Evolutionary conservation across 2,888 invertebrate species (phyloP).

Genomic region (Pammene fasciana): DNA sequence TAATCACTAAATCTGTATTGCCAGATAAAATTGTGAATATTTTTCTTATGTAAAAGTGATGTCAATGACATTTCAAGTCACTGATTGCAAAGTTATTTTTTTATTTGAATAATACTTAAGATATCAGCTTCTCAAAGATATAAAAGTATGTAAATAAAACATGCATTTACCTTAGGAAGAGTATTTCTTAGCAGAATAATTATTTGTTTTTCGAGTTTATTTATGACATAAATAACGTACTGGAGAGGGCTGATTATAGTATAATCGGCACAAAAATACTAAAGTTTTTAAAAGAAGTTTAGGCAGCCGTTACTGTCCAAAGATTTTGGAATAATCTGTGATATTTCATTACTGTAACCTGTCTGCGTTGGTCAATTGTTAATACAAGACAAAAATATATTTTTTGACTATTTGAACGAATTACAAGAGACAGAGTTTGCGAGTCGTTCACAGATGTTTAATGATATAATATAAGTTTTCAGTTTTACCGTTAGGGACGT

Average conservation of each 20-base stretch:
- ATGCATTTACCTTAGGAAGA: slow-evolving; percentile 70
- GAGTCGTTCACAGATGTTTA: slow-evolving; percentile 78
- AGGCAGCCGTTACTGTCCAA: slow-evolving; percentile 81
- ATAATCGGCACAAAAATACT: slow-evolving; percentile 75
- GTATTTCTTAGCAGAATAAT: slow-evolving; percentile 73
- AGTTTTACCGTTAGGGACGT: slow-evolving; percentile 79
- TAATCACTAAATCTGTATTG: slow-evolving; percentile 80
- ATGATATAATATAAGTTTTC: slow-evolving; percentile 81
- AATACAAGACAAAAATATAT: slow-evolving; percentile 83
- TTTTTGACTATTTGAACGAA: slow-evolving; percentile 83
- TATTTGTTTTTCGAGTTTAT: slow-evolving; percentile 68
- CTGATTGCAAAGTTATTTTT: slow-evolving; percentile 79
- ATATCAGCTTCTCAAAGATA: slow-evolving; percentile 63
- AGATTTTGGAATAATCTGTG: slow-evolving; percentile 82
- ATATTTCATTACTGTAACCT: slow-evolving; percentile 82
- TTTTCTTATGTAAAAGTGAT: slow-evolving; percentile 78
- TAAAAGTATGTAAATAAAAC: slow-evolving; percentile 73
- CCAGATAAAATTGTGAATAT: slow-evolving; percentile 84
- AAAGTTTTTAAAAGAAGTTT: slow-evolving; percentile 51
- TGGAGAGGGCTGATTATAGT: slow-evolving; percentile 59
- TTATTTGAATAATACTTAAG: slow-evolving; percentile 53
- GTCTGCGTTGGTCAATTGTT: slow-evolving; percentile 84
- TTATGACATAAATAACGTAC: slow-evolving; percentile 62
- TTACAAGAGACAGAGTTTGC: slow-evolving; percentile 77
- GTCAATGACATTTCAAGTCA: slow-evolving; percentile 81